Conservation (phyloP, 2,888 invertebrate species). For the Rhorus exstirpatorius region DNA sequence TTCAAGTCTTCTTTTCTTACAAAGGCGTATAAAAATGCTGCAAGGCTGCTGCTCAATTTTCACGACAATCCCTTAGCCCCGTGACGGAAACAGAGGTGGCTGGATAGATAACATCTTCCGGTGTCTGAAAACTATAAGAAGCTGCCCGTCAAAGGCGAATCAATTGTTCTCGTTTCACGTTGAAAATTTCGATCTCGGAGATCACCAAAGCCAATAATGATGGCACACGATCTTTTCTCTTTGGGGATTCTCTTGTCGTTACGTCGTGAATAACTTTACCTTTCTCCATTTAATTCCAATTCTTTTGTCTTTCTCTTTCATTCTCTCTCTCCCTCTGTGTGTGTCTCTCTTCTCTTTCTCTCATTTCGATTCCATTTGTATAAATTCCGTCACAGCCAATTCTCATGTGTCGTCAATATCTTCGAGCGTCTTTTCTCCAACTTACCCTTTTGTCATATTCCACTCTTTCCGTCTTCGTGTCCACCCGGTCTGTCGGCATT, state of each 20-base stretch:
- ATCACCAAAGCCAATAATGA: neutral
- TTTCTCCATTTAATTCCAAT: neutral
- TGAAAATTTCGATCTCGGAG: slow-evolving; percentile 30
- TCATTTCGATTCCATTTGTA: neutral
- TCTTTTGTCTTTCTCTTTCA: neutral
- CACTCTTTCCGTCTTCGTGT: neutral
- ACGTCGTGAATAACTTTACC: neutral
- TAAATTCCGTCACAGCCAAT: neutral
- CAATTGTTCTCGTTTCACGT: slow-evolving; percentile 43
- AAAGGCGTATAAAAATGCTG: too few relatives aligned
- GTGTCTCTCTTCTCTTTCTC: neutral
- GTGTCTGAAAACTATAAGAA: neutral
- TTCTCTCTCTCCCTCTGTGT: neutral
- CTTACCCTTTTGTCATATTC: too few relatives aligned
- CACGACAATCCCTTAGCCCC: too few relatives aligned
- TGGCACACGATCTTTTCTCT: neutral
- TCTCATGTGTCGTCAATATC: neutral
- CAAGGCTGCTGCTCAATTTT: too few relatives aligned
- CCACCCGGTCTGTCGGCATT: too few relatives aligned
- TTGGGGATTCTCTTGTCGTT: neutral
- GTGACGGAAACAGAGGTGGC: neutral
- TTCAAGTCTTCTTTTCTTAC: too few relatives aligned
- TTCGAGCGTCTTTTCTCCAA: neutral
- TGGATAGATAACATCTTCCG: neutral
- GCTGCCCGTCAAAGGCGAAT: neutral